Evolutionary conservation across 2,113 vertebrate genomes (phyloP), one percentile per base, ranked within the genome.

Genomic region (Gopherus flavomarginatus): DNA sequence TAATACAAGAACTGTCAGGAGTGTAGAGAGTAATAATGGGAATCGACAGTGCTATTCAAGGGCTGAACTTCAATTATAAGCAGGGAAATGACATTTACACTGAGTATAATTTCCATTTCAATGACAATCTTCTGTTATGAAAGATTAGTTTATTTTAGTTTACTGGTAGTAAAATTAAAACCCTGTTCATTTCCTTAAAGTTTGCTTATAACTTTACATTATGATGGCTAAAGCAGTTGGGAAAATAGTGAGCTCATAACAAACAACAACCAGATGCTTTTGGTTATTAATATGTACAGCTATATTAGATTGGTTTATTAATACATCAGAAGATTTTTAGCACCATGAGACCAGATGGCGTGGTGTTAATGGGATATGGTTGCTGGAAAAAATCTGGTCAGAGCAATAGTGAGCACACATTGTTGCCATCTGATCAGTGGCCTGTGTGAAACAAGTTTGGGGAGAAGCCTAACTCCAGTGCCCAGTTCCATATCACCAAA

Each of bases 1-100:
- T 98, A 98, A 96, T 95, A 90, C 53, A 75, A 96, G 85, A 96
- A 84, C 94, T 97, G 93, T 97, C 97, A 90, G 88, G 87, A 82
- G 94, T 19, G 29, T 54, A 81, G 87, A 69, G 97, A 84, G 57
- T 90, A 96, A 95, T 94, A 95, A 95, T 86, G 91, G 79, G 88
- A 96, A 95, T 54, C 91, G 88, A 96, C 75, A 96, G 4, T 59
- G 62, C 27, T 97, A 79, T 96, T 96, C 93, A 93, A 97, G 96
- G 83, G 49, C 92, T 94, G 93, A 96, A 95, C 89, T 97, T 95
- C 85, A 90, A 38, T 65, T 95, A 88, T 83, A 95, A 96, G 92
- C 84, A 86, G 49, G 50, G 95, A 97, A 97, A 96, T 96, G 85
- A 88, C 95, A 92, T 98, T 98, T 97, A 93, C 19, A 53, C 72